Evolutionary conservation across 2,888 invertebrate genomes (phyloP), one percentile per base, ranked within the genome.

Genomic region (Cotesia congregata): DNA sequence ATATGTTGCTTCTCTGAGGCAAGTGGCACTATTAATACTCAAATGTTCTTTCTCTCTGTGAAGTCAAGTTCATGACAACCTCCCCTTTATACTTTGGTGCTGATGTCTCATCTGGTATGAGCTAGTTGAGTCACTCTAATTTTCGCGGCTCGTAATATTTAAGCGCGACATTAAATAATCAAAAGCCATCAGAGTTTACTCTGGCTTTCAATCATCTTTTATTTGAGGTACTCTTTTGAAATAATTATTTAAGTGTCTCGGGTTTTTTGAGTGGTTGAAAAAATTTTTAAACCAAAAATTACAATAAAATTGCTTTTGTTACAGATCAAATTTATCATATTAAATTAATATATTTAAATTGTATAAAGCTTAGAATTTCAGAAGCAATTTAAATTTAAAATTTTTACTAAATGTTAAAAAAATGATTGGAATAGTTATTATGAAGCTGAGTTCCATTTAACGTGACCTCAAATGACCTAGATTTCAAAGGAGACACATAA

Each of bases 21-120:
- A 60, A 50, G 30, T 41, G 60, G 60, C n/a, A 50, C 70, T 60
- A 70, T 70, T 70, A 40, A 70, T 70, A 70, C n/a, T 17, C 20
- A 15, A 7, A 9, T 68, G 9, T 41, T 68, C 6, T 68, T 68
- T 70, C 30, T 60, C n/a, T 20, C 59, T 15, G 30, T 60, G 20
- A 30, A 70, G 71, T 71, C 71, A 71, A 71, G 71, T 71, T 71
- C 71, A 71, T 61, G 38, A 61, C 60, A 38, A 61, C 60, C 15
- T 61, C 6, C 61, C 9, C 12, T 59, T 30, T 61, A 30, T 71
- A 9, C 30, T 20, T 7, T 6, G 5, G 12, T 9, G 9, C 12
- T 50, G 12, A 50, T 12, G 12, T 50, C 50, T 50, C 50, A 50
- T 50, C 41, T 12, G n/a, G 50, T 15, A 59, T 59, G 9, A 12